A percentile compares a stretch with the other conserved stretches of the same genome.
phyloP scores from a whole-genome alignment of 2,113 vertebrate species.

The Cheilinus undulatus region DNA sequence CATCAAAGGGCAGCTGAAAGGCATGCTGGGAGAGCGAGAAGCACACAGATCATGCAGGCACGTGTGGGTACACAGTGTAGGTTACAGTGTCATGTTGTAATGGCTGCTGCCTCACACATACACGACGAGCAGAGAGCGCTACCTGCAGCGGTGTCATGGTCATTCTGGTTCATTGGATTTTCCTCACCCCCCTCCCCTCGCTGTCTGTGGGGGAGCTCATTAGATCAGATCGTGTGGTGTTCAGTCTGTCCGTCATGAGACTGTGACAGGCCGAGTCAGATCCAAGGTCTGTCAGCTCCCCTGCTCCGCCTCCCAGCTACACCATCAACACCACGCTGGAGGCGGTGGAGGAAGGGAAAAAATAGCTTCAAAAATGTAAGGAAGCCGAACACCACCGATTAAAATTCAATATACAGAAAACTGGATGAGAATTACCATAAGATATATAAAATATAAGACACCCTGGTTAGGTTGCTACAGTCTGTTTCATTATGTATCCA shows the following conservation, averaged over 20 bases:
- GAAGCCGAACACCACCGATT: neutral
- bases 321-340: neutral
- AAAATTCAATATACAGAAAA: neutral
- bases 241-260: conserved; percentile 21
- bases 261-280: conserved; percentile 32
- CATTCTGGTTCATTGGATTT: conserved; percentile 11
- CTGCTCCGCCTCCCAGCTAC: neutral
- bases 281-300: conserved; percentile 3
- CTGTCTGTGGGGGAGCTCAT: conserved; percentile 36
- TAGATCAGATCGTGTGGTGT: conserved; percentile 34
- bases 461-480: no score
- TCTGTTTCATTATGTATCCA: no score
- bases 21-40: conserved; percentile 34
- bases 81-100: conserved; percentile 41
- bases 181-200: neutral
- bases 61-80: conserved; percentile 34
- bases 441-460: no score
- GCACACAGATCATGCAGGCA: neutral
- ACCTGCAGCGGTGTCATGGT: conserved; percentile 30
- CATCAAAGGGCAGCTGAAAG: conserved; percentile 61
- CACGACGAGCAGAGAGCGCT: conserved; percentile 6
- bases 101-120: conserved; percentile 1
- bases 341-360: neutral
- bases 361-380: neutral
- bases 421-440: no score